Conservation (phyloP, 2,888 invertebrate species). For the Timema cristinae region DNA sequence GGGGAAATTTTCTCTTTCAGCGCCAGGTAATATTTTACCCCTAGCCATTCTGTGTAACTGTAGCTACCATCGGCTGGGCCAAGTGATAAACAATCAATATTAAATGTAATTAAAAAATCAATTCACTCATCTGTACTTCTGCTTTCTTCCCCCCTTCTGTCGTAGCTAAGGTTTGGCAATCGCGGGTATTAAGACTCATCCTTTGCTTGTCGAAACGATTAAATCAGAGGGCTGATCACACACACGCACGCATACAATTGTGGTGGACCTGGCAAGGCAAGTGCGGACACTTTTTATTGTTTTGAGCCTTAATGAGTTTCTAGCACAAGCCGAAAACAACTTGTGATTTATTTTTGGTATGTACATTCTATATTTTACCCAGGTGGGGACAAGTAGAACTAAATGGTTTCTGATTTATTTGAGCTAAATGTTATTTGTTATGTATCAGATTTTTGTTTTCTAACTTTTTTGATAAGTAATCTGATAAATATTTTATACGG, state of each 20-base stretch:
- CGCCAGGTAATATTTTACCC: no score
- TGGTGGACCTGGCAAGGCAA: conserved; percentile 33
- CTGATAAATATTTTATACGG: no score
- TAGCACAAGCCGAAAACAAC: conserved; percentile 16
- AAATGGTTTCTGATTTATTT: no score
- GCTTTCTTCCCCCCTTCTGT: conserved; percentile 47
- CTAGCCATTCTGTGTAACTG: no score
- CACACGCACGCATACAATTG: conserved; percentile 28
- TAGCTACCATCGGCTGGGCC: no score
- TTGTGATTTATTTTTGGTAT: not conserved
- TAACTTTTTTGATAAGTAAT: no score
- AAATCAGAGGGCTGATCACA: conserved; percentile 26
- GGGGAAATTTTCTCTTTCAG: no score
- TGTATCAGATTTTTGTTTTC: no score
- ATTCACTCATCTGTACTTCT: conserved; percentile 36
- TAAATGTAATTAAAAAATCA: not conserved
- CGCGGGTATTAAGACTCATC: conserved; percentile 43
- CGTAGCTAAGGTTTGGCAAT: conserved; percentile 46
- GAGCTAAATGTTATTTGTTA: no score
- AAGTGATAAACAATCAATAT: no score
- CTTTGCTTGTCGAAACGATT: conserved; percentile 29
- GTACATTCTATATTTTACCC: not conserved
- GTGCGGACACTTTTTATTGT: conserved; percentile 23
- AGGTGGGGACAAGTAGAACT: no score
- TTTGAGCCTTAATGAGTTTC: conserved; percentile 25